Percentiles rank a stretch among this genome's conserved stretches.
phyloP scores from a whole-genome alignment of 2,888 invertebrate species.

The Scrobipalpa costella region DNA sequence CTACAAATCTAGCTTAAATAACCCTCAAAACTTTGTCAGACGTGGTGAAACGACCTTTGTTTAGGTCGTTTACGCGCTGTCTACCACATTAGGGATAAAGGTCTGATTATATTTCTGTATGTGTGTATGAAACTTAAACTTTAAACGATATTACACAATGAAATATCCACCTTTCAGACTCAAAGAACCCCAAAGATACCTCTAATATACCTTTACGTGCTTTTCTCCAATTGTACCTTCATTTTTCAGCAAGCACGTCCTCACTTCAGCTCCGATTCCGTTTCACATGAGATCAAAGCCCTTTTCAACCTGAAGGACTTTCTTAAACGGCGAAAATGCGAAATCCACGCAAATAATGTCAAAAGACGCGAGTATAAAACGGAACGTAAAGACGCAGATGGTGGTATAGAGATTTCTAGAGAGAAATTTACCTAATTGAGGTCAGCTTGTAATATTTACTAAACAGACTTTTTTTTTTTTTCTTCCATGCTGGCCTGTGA shows the following conservation, averaged over 20 bases:
- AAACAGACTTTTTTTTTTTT: too few relatives aligned
- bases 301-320: slow-evolving; percentile 38
- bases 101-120: too few relatives aligned
- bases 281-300: slow-evolving; percentile 48
- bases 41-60: too few relatives aligned
- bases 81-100: too few relatives aligned
- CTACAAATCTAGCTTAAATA: too few relatives aligned
- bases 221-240: slow-evolving; percentile 7
- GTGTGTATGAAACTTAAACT: too few relatives aligned
- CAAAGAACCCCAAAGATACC: neutral
- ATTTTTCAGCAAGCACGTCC: slow-evolving; percentile 20
- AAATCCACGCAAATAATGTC: slow-evolving; percentile 39
- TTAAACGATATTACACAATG: neutral
- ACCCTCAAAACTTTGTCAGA: too few relatives aligned
- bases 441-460: too few relatives aligned
- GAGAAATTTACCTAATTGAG: too few relatives aligned
- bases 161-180: neutral
- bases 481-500: too few relatives aligned
- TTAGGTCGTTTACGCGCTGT: too few relatives aligned
- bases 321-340: slow-evolving; percentile 44
- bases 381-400: slow-evolving; percentile 22
- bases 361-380: slow-evolving; percentile 33
- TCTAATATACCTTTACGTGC: slow-evolving; percentile 3
- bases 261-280: slow-evolving; percentile 33
- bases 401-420: neutral